These are phyloP conservation scores for Fukomys damarensis DNA, from an alignment of 2,113 vertebrate genomes.

Conservation along the genomic window DNA sequence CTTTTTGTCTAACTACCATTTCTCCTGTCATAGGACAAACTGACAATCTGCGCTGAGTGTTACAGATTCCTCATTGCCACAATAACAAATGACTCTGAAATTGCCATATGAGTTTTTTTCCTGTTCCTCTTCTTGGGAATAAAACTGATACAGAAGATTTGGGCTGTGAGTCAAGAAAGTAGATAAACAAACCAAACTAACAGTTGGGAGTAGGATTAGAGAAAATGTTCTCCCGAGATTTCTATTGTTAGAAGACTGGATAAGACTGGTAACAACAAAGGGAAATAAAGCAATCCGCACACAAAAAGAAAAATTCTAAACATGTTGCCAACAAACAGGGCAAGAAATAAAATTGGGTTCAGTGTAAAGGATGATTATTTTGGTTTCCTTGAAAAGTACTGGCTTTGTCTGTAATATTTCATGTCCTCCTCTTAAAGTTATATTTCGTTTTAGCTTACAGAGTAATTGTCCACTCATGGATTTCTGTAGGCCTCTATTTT, in stretches of 20 bases:
- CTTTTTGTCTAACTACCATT: conserved; percentile 9
- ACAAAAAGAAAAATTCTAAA: conserved; percentile 45
- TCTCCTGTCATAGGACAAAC: conserved; percentile 78
- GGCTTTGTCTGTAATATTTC: background rate
- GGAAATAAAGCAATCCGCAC: conserved; percentile 21
- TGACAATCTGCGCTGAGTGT: conserved; percentile 79
- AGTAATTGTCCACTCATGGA: conserved; percentile 8
- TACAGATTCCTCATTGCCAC: conserved; percentile 79
- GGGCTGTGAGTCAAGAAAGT: conserved; percentile 86
- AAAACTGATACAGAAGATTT: conserved; percentile 82
- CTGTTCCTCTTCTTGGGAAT: conserved; percentile 78
- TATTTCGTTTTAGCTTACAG: conserved; percentile 44
- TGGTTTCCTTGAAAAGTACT: background rate
- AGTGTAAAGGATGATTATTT: background rate
- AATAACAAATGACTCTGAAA: conserved; percentile 86
- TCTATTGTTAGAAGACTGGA: conserved; percentile 68
- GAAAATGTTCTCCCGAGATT: conserved; percentile 77
- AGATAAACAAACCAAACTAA: conserved; percentile 84
- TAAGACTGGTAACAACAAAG: conserved; percentile 64
- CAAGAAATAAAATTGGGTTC: conserved; percentile 39
- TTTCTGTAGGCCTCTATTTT: too few species aligned
- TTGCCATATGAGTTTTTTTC: conserved; percentile 83
- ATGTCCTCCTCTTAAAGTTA: background rate
- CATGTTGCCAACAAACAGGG: conserved; percentile 43
- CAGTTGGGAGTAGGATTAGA: conserved; percentile 81